phyloP scores from a whole-genome alignment of 1,140 invertebrate species.

The Tetramorium simillimum region DNA sequence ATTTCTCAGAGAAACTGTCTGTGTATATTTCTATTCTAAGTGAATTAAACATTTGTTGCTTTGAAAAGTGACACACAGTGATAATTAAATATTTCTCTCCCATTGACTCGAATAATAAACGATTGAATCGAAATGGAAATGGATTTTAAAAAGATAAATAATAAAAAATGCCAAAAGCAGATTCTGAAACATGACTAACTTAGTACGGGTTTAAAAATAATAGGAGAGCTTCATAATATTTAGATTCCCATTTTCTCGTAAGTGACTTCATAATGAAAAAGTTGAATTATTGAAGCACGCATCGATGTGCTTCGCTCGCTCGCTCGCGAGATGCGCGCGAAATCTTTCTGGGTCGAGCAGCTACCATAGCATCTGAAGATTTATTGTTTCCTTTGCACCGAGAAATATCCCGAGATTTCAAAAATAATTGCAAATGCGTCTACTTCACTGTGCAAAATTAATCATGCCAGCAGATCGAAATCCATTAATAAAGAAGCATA shows the following conservation, averaged over 20 bases:
- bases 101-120: neutral
- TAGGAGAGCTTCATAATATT: neutral
- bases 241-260: neutral
- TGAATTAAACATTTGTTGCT: neutral
- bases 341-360: conserved; percentile 48
- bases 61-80: neutral
- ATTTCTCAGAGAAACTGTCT: neutral
- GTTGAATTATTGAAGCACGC: conserved; percentile 27
- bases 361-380: conserved; percentile 14
- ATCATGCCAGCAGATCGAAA: neutral
- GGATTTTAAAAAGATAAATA: neutral
- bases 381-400: conserved; percentile 30
- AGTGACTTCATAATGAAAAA: neutral
- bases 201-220: neutral
- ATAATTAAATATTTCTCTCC: neutral
- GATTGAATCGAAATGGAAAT: neutral
- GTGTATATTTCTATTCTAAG: neutral
- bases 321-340: conserved; percentile 6
- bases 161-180: neutral
- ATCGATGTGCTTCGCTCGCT: neutral
- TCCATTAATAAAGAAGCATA: neutral
- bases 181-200: neutral
- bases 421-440: conserved; percentile 26
- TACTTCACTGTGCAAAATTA: neutral
- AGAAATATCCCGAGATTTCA: conserved; percentile 20